Conservation (phyloP, 1,140 invertebrate species). For the Heliconius nattereri region DNA sequence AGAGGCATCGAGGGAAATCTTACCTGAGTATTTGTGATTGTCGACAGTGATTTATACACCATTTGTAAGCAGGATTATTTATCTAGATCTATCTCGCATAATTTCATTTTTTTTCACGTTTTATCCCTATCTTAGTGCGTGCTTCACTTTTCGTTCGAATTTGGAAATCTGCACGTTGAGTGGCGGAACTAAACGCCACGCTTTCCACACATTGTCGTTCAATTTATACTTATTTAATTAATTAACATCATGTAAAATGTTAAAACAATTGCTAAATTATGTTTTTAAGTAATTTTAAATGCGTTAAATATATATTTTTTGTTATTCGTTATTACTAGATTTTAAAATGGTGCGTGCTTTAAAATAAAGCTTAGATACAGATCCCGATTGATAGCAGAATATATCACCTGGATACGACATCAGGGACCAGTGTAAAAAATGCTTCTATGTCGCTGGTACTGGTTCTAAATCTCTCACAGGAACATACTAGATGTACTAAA, state of each 20-base stretch:
- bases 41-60: slow-evolving; percentile 25
- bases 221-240: too few relatives aligned
- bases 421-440: slow-evolving; percentile 37
- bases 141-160: too few relatives aligned
- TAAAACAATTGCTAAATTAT: too few relatives aligned
- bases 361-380: slow-evolving; percentile 20
- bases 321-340: background rate
- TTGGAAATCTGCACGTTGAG: too few relatives aligned
- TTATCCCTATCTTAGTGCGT: too few relatives aligned
- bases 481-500: background rate
- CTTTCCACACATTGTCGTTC: too few relatives aligned
- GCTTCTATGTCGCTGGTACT: slow-evolving; percentile 11
- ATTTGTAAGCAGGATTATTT: slow-evolving; percentile 16
- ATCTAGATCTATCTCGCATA: background rate
- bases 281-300: too few relatives aligned
- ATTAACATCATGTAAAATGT: too few relatives aligned
- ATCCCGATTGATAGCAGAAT: slow-evolving; percentile 26
- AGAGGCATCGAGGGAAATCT: slow-evolving; percentile 23
- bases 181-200: too few relatives aligned
- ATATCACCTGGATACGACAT: slow-evolving; percentile 33
- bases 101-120: background rate
- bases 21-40: slow-evolving; percentile 26
- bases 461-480: slow-evolving; percentile 21
- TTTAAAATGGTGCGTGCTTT: slow-evolving; percentile 18
- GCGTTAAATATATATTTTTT: background rate